A percentile compares a stretch with the other conserved stretches of the same genome.
Conservation (phyloP, 1,140 invertebrate species). For the Drosophila tani region DNA sequence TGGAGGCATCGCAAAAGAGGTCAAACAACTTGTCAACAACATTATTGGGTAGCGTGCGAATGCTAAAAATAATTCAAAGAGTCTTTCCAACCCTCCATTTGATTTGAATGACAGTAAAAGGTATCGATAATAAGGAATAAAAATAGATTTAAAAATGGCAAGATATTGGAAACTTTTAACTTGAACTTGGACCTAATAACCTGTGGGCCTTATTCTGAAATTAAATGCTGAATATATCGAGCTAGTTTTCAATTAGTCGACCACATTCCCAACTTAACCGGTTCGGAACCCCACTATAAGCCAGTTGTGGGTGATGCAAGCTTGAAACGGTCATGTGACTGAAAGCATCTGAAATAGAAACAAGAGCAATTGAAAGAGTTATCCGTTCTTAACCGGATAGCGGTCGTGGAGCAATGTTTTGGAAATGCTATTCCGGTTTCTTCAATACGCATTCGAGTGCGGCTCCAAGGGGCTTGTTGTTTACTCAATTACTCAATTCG, state of each 20-base stretch:
- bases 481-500: conserved; percentile 20
- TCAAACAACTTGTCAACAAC: conserved; percentile 37
- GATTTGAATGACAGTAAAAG: neutral
- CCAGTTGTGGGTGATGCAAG: conserved; percentile 25
- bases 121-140: no score
- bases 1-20: conserved; percentile 29
- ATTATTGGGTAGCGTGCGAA: neutral
- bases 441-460: conserved; percentile 15
- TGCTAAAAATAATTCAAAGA: conserved; percentile 16
- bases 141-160: neutral
- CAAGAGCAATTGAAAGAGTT: conserved; percentile 11
- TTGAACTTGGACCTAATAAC: neutral
- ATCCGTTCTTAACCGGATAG: conserved; percentile 32
- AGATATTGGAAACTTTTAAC: neutral
- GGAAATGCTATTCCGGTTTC: conserved; percentile 30
- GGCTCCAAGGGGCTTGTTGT: conserved; percentile 22
- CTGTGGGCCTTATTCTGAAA: neutral
- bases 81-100: neutral
- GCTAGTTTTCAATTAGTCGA: neutral
- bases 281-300: neutral
- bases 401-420: conserved; percentile 24
- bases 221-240: conserved; percentile 1
- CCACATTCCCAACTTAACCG: conserved; percentile 4
- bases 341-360: conserved; percentile 15
- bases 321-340: conserved; percentile 21